Evolutionary conservation across 2,888 invertebrate species (phyloP).

Genomic region (Eupithecia insigniata): DNA sequence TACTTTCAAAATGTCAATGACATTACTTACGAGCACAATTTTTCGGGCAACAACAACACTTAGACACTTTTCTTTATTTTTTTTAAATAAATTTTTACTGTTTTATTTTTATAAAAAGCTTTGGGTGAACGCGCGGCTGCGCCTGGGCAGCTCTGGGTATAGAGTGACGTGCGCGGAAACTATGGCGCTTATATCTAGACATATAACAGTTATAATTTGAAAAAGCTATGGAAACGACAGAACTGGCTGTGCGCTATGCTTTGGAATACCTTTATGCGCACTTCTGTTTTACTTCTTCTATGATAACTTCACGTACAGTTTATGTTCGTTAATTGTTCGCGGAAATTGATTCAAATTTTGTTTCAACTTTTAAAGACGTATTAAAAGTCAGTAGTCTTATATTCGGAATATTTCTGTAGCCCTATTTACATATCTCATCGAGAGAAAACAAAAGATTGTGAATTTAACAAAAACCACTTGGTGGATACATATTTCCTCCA

Average conservation of each 20-base stretch:
- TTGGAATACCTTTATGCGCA: neutral
- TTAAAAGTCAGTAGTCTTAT: neutral
- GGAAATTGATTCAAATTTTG: neutral
- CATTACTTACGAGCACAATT: constrained; percentile 56
- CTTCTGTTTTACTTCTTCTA: neutral
- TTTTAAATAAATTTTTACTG: constrained; percentile 43
- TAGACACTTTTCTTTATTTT: constrained; percentile 48
- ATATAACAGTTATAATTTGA: constrained; percentile 80
- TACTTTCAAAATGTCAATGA: constrained; percentile 61
- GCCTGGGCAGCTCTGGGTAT: constrained; percentile 64
- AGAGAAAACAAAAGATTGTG: too few relatives aligned
- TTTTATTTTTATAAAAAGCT: constrained; percentile 41
- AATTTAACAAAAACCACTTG: neutral
- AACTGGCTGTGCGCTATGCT: constrained; percentile 48
- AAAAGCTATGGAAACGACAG: constrained; percentile 61
- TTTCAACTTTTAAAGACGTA: neutral
- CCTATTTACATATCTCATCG: too few relatives aligned
- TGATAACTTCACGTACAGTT: neutral
- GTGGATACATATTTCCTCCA: too few relatives aligned
- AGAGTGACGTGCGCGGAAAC: constrained; percentile 81
- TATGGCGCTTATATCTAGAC: constrained; percentile 76
- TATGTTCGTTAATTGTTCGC: neutral
- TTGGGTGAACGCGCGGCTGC: constrained; percentile 62
- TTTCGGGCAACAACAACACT: constrained; percentile 47
- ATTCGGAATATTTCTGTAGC: too few relatives aligned